Conservation (phyloP, 30 jellyfish, hydroid and myxozoan genomes). For the Cassiopea andromeda region DNA sequence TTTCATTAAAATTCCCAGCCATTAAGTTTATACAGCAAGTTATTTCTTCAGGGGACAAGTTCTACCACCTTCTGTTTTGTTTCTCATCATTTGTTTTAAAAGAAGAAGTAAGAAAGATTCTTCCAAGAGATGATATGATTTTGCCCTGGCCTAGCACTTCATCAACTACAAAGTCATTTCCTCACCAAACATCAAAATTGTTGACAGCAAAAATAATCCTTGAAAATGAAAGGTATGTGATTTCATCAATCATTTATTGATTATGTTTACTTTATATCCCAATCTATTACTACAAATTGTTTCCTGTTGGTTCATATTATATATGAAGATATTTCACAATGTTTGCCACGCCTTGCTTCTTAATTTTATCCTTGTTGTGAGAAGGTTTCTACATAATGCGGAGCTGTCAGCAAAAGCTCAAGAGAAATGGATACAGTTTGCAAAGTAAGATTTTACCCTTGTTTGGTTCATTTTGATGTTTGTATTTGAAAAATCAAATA, state of each 20-base stretch:
- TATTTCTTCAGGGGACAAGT: constrained; percentile 80
- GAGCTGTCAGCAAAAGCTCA: constrained; percentile 51
- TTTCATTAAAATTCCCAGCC: neutral
- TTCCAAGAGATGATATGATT: constrained; percentile 25
- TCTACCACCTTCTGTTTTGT: constrained; percentile 72
- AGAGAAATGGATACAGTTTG: constrained; percentile 50
- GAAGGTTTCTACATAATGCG: constrained; percentile 32
- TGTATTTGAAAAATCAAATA: too few relatives aligned
- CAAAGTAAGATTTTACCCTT: constrained; percentile 15
- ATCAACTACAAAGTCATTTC: constrained; percentile 41
- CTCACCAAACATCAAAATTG: constrained; percentile 31
- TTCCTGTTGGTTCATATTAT: too few relatives aligned
- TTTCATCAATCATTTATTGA: neutral
- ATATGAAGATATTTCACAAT: too few relatives aligned
- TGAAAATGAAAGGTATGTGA: constrained; percentile 48
- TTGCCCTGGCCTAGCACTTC: constrained; percentile 57
- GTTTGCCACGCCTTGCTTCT: neutral
- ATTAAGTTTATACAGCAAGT: neutral
- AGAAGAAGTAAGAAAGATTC: constrained; percentile 26
- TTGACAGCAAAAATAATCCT: constrained; percentile 38
- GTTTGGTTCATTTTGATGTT: neutral
- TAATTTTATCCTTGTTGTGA: neutral
- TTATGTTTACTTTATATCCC: neutral
- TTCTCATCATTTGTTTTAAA: constrained; percentile 71
- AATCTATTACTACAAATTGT: too few relatives aligned